phyloP scores from a whole-genome alignment of 2,888 invertebrate species.

The Lepidocyrtoides sp. region DNA sequence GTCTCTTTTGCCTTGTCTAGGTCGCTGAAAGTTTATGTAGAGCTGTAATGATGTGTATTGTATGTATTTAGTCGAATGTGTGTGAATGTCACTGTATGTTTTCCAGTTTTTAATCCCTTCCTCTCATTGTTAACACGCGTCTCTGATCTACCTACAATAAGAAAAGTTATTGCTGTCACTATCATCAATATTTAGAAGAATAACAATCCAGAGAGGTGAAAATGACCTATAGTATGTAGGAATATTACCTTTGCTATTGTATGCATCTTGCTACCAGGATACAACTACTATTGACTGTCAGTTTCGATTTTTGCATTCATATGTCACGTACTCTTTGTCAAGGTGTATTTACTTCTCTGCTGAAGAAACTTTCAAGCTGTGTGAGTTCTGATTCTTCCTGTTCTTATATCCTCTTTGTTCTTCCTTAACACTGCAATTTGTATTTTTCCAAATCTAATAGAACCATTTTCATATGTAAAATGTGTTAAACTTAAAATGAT shows the following conservation, averaged over 20 bases:
- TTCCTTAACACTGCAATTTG: no score
- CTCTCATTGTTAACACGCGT: conserved; percentile 67
- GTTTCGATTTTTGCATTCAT: conserved; percentile 75
- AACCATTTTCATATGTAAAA: no score
- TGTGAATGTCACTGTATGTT: conserved; percentile 59
- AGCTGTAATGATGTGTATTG: no score
- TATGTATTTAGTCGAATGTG: conserved; percentile 44
- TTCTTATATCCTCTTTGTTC: not conserved
- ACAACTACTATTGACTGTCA: not conserved
- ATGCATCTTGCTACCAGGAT: conserved; percentile 46
- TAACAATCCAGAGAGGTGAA: conserved; percentile 38
- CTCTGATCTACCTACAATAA: conserved; percentile 64
- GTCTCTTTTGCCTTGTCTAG: conserved; percentile 51
- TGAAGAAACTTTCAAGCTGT: not conserved
- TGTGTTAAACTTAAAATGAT: no score
- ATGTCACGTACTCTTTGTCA: conserved; percentile 81
- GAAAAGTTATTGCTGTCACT: conserved; percentile 38
- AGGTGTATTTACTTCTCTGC: not conserved
- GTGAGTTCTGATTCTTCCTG: not conserved
- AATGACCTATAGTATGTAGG: not conserved
- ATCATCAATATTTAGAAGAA: conserved; percentile 10
- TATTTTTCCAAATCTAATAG: no score
- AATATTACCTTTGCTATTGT: not conserved
- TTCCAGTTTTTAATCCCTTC: conserved; percentile 70
- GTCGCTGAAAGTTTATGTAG: conserved; percentile 56